Evolutionary conservation across 2,888 invertebrate genomes (phyloP), one percentile per base, ranked within the genome.

Genomic region (Drosophila barbarae): DNA sequence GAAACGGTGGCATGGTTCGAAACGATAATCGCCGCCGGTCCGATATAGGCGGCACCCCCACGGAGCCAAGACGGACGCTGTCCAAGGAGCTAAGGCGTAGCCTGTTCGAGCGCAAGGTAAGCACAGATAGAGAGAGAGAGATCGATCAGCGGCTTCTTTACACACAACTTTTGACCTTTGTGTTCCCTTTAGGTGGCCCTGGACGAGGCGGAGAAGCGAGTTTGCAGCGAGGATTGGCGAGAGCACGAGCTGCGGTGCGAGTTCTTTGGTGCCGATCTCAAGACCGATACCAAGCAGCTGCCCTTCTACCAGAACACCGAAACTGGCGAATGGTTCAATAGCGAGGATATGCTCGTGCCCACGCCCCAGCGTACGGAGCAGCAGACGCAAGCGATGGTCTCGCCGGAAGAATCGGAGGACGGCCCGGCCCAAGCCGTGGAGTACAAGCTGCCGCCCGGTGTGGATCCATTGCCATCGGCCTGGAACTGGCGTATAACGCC

Each of bases 401-500:
- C 49, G 46, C 73, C 51, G 10, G 71, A 41, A 13, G 28, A 32
- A 13, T 5, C 42, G 1, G 38, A 35, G 18, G 42, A 21, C 2
- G 57, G 34, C 1, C 15, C 51, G 21, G 1, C 87, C 73, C 80
- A 84, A 0, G 78, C 77, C 32, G 88, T 38, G 1, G 67, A 88
- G 52, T 90, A 90, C 66, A 81, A 82, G 46, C 63, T 90, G 28
- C 90, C 92, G 0, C 90, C 91, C 0, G 90, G 91, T 32, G 92
- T 94, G 74, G 71, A 72, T 7, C 80, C 69, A 1, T 90, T 98
- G 61, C 96, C 97, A 0, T 94, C 94, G 0, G 92, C 94, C 86
- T 99, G 98, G 98, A 95, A 95, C 82, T 94, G 93, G 78, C 95
- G 96, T 0, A 91, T 92, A 68, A 97, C 98, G 87, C 90, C 92